Conservation (phyloP, 2,888 invertebrate species). For the Dione vanillae region DNA sequence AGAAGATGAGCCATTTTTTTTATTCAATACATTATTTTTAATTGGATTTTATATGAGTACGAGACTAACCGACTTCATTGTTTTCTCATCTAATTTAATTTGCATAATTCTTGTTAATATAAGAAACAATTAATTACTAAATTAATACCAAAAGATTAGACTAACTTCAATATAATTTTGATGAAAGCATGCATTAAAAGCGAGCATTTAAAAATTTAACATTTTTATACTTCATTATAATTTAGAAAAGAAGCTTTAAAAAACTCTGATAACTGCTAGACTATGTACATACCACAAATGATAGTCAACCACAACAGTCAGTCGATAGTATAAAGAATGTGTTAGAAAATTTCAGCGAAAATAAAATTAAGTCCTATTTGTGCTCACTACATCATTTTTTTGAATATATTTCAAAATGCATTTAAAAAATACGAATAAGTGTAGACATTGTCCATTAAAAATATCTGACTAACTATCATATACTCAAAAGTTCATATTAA, state of each 20-base stretch:
- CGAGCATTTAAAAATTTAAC: no score
- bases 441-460: background rate
- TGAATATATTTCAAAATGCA: background rate
- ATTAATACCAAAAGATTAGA: no score
- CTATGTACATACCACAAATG: no score
- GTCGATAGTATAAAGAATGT: background rate
- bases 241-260: no score
- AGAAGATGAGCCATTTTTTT: no score
- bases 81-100: background rate
- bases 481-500: background rate
- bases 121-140: background rate
- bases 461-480: no score
- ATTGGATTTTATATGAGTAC: background rate
- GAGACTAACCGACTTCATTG: background rate
- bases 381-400: background rate
- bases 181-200: no score
- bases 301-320: background rate
- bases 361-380: constrained; percentile 6
- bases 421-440: background rate
- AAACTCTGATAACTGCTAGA: background rate
- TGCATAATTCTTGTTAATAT: background rate
- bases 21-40: background rate
- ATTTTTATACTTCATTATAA: no score
- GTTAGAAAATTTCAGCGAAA: background rate
- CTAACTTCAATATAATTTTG: no score